These are phyloP conservation scores for Spheniscus mendiculus DNA, from an alignment of 2,113 vertebrate species.

Conservation along the genomic window DNA sequence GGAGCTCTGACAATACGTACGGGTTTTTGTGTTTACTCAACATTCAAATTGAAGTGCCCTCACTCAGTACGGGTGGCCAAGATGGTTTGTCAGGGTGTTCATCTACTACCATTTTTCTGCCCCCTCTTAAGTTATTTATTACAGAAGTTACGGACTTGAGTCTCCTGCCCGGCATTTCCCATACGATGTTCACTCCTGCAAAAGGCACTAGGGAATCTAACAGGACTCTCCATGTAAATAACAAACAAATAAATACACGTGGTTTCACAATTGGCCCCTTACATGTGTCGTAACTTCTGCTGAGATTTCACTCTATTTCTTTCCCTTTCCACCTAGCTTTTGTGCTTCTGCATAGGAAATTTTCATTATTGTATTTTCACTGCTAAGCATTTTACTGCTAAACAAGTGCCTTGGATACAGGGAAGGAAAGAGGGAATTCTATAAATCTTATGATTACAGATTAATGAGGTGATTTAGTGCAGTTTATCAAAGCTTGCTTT, in stretches of 20 bases:
- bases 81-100: not conserved
- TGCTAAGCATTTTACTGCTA: not conserved
- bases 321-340: not conserved
- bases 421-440: not conserved
- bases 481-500: not conserved
- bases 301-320: not conserved
- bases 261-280: not conserved
- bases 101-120: not conserved
- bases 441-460: not conserved
- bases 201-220: not conserved
- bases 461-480: not conserved
- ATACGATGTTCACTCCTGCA: not conserved
- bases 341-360: not conserved
- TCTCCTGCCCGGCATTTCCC: not conserved
- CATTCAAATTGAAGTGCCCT: not conserved
- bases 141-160: not conserved
- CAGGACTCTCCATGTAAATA: not conserved
- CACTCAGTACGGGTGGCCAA: not conserved
- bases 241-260: not conserved
- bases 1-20: not conserved
- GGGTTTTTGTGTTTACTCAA: not conserved
- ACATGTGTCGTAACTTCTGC: accelerated
- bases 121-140: not conserved
- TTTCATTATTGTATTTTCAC: not conserved
- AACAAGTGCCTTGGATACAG: not conserved